Conservation (phyloP, 2,113 vertebrate species). For the Corythaeola cristata region DNA sequence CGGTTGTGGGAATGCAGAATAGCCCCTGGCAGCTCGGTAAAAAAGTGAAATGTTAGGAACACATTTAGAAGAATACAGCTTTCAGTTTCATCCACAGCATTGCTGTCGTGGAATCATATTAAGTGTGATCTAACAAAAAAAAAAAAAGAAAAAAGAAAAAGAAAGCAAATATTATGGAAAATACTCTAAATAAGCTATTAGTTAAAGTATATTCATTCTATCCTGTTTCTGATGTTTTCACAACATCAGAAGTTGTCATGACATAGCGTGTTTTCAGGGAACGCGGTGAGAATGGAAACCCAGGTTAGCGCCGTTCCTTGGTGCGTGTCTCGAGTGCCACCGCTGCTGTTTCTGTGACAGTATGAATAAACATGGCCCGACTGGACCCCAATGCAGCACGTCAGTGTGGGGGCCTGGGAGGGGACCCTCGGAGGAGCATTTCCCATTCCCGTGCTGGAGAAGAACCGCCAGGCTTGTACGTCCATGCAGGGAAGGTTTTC, state of each 20-base stretch:
- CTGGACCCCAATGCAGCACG: background rate
- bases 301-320: background rate
- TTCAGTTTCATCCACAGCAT: constrained; percentile 54
- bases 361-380: rapidly evolving
- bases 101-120: constrained; percentile 59
- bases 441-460: background rate
- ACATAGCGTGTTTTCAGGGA: background rate
- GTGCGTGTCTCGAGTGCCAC: background rate
- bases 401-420: background rate
- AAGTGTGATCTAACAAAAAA: constrained; percentile 36
- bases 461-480: rapidly evolving
- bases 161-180: background rate
- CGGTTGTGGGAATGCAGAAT: constrained; percentile 65
- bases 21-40: constrained; percentile 65
- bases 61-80: constrained; percentile 67
- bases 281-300: background rate
- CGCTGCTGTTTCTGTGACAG: rapidly evolving
- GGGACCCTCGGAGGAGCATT: background rate
- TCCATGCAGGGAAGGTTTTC: background rate
- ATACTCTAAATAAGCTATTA: constrained; percentile 24
- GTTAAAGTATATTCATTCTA: background rate
- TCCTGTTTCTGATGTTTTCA: background rate
- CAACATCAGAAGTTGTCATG: background rate
- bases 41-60: constrained; percentile 64
- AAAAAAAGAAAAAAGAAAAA: background rate